phyloP scores from a whole-genome alignment of 2,888 invertebrate genomes.

The Sminthurinus aureus region DNA sequence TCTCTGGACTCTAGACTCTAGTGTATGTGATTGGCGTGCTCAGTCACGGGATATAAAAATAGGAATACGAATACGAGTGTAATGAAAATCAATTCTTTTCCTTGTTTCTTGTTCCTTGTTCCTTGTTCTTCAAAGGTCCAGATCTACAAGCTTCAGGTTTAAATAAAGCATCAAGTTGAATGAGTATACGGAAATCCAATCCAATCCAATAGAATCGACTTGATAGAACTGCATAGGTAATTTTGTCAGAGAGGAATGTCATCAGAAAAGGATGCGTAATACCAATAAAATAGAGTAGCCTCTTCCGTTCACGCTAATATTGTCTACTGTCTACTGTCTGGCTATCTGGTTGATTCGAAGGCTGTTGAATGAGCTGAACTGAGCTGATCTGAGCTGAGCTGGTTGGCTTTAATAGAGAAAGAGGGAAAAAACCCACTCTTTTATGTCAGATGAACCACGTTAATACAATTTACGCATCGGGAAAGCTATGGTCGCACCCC shows the following conservation, averaged over 20 bases:
- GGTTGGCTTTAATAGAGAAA: neutral
- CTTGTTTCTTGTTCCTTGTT: too few species aligned
- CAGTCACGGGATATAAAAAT: too few species aligned
- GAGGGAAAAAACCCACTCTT: conserved; percentile 9
- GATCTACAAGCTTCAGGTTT: too few species aligned
- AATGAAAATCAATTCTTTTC: too few species aligned
- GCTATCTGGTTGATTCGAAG: neutral
- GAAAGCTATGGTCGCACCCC: conserved; percentile 32
- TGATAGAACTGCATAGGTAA: neutral
- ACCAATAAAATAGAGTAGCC: neutral
- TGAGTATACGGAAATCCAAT: too few species aligned
- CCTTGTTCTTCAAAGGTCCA: too few species aligned
- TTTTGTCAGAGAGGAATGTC: neutral
- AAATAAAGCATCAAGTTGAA: too few species aligned
- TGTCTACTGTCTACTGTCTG: too few species aligned
- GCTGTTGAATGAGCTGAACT: neutral
- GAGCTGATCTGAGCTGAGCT: neutral
- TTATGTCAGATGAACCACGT: conserved; percentile 28
- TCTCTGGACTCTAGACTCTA: too few species aligned
- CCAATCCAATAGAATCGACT: neutral
- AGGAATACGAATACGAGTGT: too few species aligned
- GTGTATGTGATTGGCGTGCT: too few species aligned
- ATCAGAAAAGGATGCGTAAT: neutral
- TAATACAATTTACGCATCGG: conserved; percentile 28
- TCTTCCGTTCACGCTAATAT: neutral